Conservation (phyloP, 1,140 invertebrate genomes). For the Meloidogyne hapla region DNA sequence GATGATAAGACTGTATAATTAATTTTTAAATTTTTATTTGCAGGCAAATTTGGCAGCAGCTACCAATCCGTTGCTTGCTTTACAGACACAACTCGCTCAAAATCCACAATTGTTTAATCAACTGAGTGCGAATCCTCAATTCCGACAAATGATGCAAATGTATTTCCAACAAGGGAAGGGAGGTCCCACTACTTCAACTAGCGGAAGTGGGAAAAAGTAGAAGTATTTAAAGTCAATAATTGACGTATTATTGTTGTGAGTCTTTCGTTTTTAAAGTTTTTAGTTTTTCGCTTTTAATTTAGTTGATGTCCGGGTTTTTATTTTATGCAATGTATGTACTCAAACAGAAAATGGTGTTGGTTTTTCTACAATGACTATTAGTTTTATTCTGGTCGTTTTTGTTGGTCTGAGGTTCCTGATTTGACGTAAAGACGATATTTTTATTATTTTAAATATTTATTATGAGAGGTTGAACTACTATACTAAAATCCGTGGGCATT, state of each 20-base stretch:
- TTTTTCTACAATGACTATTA: not conserved
- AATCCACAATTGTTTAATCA: slow-evolving; percentile 31
- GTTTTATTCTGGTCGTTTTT: not conserved
- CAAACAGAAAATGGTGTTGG: not conserved
- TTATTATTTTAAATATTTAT: no score
- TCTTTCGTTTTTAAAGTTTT: not conserved
- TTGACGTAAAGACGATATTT: no score
- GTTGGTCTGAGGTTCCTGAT: no score
- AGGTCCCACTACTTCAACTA: not conserved
- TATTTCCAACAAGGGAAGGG: slow-evolving; percentile 37
- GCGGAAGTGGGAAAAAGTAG: slow-evolving; percentile 13
- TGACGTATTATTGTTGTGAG: not conserved
- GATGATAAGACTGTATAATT: no score
- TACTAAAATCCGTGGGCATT: no score
- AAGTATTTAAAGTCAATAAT: no score
- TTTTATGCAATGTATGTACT: not conserved
- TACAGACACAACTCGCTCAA: not conserved
- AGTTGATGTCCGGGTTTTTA: not conserved
- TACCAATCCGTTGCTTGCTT: not conserved
- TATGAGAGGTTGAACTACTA: no score
- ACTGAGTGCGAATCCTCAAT: slow-evolving; percentile 40
- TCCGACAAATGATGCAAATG: slow-evolving; percentile 41
- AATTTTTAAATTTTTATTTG: not conserved
- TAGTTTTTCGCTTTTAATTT: not conserved
- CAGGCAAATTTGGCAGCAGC: slow-evolving; percentile 1